A percentile compares a stretch with the other conserved stretches of the same genome.
These are phyloP conservation scores for Thunnus thynnus DNA, from an alignment of 2,113 vertebrate species.

Conservation along the genomic window DNA sequence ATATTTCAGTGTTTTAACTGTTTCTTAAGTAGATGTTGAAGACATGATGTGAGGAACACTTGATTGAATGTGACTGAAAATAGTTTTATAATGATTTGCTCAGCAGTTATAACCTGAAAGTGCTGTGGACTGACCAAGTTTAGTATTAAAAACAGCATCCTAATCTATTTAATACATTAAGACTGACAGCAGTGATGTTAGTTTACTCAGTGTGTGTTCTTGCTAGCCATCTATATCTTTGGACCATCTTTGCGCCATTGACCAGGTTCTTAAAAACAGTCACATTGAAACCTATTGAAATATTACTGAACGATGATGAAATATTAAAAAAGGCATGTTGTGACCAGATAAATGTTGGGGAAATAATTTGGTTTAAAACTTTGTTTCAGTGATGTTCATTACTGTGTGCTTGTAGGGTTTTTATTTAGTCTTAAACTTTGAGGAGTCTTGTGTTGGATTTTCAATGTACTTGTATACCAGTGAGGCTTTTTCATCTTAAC, in stretches of 20 bases:
- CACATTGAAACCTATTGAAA: background rate
- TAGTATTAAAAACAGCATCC: background rate
- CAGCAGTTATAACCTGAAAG: background rate
- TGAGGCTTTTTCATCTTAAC: no score
- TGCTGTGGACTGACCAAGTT: background rate
- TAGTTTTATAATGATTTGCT: background rate
- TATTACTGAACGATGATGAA: background rate
- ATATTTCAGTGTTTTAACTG: conserved; percentile 2
- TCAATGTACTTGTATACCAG: background rate
- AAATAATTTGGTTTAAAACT: no score
- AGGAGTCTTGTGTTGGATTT: background rate
- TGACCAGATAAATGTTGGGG: no score
- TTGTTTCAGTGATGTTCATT: conserved; percentile 2
- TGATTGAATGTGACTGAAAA: conserved; percentile 38
- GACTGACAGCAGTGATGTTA: background rate
- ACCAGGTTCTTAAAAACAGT: background rate
- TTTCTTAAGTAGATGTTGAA: conserved; percentile 15
- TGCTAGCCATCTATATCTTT: background rate
- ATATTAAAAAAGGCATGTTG: background rate
- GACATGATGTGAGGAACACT: background rate
- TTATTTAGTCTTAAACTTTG: background rate
- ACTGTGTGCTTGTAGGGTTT: background rate
- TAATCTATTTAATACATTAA: background rate
- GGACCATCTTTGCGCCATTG: background rate
- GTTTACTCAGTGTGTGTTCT: background rate